These are phyloP conservation scores for Odontophorus gujanensis DNA, from an alignment of 2,113 vertebrate species.

Conservation along the genomic window DNA sequence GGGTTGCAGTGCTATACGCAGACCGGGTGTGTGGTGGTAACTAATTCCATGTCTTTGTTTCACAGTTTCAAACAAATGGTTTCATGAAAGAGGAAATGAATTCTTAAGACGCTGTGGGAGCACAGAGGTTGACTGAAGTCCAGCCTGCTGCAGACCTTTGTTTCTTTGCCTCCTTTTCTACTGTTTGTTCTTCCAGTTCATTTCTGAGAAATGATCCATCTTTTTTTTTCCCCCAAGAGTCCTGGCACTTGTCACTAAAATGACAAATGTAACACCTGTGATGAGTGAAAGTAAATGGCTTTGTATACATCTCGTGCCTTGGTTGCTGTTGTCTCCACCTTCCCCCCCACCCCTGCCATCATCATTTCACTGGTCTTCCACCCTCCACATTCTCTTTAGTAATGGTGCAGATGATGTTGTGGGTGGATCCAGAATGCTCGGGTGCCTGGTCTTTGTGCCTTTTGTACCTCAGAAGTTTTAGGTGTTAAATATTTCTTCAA, in stretches of 20 bases:
- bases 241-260: constrained; percentile 55
- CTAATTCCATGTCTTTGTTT: constrained; percentile 29
- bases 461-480: constrained; percentile 70
- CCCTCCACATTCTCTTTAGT: neutral
- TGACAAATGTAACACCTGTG: neutral
- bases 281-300: constrained; percentile 38
- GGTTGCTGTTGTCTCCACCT: neutral
- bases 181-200: constrained; percentile 54
- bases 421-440: neutral
- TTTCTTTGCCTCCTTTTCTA: constrained; percentile 11
- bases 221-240: constrained; percentile 15
- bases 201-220: constrained; percentile 74
- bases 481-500: constrained; percentile 74
- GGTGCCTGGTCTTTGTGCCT: constrained; percentile 52
- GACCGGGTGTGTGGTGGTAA: neutral
- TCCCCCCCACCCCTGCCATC: neutral
- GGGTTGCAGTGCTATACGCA: neutral
- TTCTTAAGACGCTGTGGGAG: constrained; percentile 94
- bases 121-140: constrained; percentile 91
- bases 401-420: neutral
- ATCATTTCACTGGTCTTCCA: neutral
- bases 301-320: neutral
- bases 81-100: constrained; percentile 96
- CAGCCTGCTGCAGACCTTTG: neutral
- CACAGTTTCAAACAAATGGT: constrained; percentile 98